Base-by-base conservation (phyloP, 2,113 vertebrate genomes). In the Collichthys lucidus region DNA sequence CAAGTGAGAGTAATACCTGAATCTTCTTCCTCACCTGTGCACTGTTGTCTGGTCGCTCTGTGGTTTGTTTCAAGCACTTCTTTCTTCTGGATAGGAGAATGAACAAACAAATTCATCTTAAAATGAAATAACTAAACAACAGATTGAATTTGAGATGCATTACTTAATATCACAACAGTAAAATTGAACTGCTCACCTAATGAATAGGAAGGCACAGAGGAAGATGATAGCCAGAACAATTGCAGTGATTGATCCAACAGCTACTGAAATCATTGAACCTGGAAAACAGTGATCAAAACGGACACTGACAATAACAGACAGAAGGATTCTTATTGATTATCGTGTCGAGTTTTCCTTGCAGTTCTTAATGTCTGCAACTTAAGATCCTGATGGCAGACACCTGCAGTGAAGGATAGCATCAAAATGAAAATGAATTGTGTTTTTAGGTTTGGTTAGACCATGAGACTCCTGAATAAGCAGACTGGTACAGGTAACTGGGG, bases 1-100 rank as follows among this genome's bases (percentile, higher is more conserved):
- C 31, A 35, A 35, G 31, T 35, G 31, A 35, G 31, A 35, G 31
- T 35, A 40, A 20, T 22, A 22, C 66, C 9, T 42, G 55, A 56
- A 5, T 69, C 12, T 29, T 73, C 63, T 57, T 57, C 20, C 70
- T 82, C 56, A 86, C 84, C 75, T 82, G 64, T 69, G 22, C n/a
- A 3, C 1, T 19, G 29, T 29, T 29, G 74, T 64, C 57, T 14
- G 52, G 26, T 31, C 44, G 1, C 3, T 42, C 14, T 17, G 11
- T 5, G n/a, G 22, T 55, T 40, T 42, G 26, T 59, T 20, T n/a
- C 2, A 1, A 46, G 0, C 17, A 47, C 40, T 8, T 75, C 3
- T 1, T 71, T 66, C 35, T 40, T 40, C 35, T 40, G 35, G 35
- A 40, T 8, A 40, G 35, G 7, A 40, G 35, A 40, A 40, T 11